Conservation (phyloP, 2,888 invertebrate species). For the Desoria tigrina region DNA sequence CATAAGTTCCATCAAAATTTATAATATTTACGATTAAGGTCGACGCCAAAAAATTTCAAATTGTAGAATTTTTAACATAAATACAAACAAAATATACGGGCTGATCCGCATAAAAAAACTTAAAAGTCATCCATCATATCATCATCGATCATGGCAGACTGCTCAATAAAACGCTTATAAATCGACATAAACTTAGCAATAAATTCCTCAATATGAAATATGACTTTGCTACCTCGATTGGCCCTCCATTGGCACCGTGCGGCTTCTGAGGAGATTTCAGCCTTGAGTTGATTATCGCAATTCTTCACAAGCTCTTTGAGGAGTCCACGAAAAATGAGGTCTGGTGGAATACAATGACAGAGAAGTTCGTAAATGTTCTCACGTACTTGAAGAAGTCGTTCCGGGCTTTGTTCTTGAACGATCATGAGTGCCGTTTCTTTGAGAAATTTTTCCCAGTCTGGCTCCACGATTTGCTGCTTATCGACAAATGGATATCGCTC, state of each 20-base stretch:
- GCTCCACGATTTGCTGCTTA: slow-evolving; percentile 60
- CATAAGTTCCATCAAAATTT: not conserved
- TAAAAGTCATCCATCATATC: slow-evolving; percentile 46
- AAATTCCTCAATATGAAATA: slow-evolving; percentile 97
- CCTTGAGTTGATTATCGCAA: slow-evolving; percentile 87
- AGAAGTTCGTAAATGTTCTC: slow-evolving; percentile 89
- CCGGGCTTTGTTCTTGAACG: slow-evolving; percentile 81
- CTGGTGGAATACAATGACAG: slow-evolving; percentile 89
- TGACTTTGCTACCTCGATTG: slow-evolving; percentile 87
- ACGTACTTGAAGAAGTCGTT: slow-evolving; percentile 79
- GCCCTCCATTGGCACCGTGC: slow-evolving; percentile 90
- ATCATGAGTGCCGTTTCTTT: slow-evolving; percentile 83
- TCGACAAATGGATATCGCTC: slow-evolving; percentile 52
- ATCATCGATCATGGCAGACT: slow-evolving; percentile 64
- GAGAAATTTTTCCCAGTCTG: slow-evolving; percentile 92
- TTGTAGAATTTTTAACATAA: too few species aligned
- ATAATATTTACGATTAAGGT: too few species aligned
- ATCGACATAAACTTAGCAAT: slow-evolving; percentile 94
- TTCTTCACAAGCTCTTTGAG: slow-evolving; percentile 80
- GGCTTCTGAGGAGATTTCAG: slow-evolving; percentile 79
- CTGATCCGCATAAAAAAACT: too few species aligned
- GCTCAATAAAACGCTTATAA: slow-evolving; percentile 84
- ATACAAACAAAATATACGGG: too few species aligned
- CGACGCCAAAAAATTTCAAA: too few species aligned
- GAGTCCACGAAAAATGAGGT: slow-evolving; percentile 75